A percentile compares a stretch with the other conserved stretches of the same genome.
These are phyloP conservation scores for Pasiphila rectangulata DNA, from an alignment of 2,888 invertebrate genomes.

Conservation along the genomic window DNA sequence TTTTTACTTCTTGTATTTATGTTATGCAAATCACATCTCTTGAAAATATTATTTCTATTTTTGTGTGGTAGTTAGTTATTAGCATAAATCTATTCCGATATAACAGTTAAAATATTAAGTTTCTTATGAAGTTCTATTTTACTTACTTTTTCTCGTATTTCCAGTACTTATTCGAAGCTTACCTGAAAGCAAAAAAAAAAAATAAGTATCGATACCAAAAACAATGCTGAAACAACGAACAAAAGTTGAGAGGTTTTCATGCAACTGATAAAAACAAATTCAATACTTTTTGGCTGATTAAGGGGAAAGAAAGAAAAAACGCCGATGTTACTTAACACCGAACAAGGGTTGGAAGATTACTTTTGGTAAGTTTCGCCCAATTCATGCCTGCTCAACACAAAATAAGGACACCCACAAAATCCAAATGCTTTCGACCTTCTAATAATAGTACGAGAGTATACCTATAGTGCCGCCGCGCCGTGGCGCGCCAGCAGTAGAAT, in stretches of 20 bases:
- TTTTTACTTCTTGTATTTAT: too few species aligned
- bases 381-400: neutral
- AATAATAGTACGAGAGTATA: too few species aligned
- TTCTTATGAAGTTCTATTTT: too few species aligned
- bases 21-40: too few species aligned
- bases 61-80: too few species aligned
- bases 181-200: slow-evolving; percentile 16
- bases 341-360: slow-evolving; percentile 4
- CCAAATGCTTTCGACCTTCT: too few species aligned
- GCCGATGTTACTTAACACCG: slow-evolving; percentile 1
- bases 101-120: too few species aligned
- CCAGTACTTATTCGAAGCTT: slow-evolving; percentile 3
- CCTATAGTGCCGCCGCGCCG: too few species aligned
- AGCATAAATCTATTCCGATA: too few species aligned
- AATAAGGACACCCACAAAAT: neutral
- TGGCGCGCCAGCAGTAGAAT: too few species aligned
- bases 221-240: neutral
- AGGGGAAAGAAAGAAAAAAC: neutral
- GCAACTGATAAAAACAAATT: too few species aligned
- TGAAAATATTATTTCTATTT: too few species aligned
- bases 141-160: slow-evolving; percentile 5
- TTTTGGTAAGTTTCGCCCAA: neutral
- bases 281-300: neutral
- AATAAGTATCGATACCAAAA: neutral
- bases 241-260: neutral